Evolutionary conservation across 2,113 vertebrate species (phyloP), one percentile per base, ranked within the genome.

Genomic region (Cyphomyrus plagiostoma): DNA sequence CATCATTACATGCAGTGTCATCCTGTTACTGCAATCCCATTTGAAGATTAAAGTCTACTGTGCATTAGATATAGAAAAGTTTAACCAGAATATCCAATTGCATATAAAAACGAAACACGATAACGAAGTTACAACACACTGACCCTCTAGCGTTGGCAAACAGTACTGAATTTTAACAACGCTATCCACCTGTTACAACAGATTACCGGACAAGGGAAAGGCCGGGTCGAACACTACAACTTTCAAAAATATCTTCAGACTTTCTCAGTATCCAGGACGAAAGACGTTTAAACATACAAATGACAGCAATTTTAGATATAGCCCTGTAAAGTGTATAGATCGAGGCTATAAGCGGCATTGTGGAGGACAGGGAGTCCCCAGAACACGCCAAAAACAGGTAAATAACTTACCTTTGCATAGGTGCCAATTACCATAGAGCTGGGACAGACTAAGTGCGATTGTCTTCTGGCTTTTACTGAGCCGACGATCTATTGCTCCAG

Each of bases 351-450:
- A 83, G 42, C 42, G 17, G 42, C 80, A 48, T 83, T 48, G 30
- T 77, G 26, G 26, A 39, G 13, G 70, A 39, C 30, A 35, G 30
- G 15, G 70, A 39, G 5, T 39, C 30, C 30, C 70, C 70, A 39
- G 26, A 83, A 48, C 8, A 39, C 19, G 80, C 8, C 7, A 46
- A 21, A 83, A 3, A 48, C 45, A 23, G 39, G 82, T n/a, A 84
- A 84, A 48, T 84, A 48, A 84, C 82, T 84, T 23, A 84, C 82
- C 82, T 84, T 46, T 84, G 42, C 45, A 48, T 46, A 46, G 82
- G 82, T 84, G 23, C 21, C 39, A 84, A 84, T 84, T 48, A 84
- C 82, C 82, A 84, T 84, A 84, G 82, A 84, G 82, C 45, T 84
- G 82, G 23, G 39, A 46, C 8, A 2, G 42, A 45, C 17, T n/a